phyloP scores from a whole-genome alignment of 35 echinoderm and acorn worm genomes.

The Lytechinus variegatus region DNA sequence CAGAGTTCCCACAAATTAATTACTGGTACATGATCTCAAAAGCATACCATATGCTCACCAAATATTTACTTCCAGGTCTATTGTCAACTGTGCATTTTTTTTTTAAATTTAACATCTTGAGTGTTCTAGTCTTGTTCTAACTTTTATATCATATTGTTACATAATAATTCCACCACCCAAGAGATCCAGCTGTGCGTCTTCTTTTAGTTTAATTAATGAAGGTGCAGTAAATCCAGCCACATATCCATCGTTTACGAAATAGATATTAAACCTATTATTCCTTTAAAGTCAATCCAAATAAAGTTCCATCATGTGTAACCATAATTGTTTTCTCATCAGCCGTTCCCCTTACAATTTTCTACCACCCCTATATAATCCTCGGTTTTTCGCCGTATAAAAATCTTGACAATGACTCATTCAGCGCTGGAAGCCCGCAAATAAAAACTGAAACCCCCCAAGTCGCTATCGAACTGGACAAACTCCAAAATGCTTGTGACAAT shows the following conservation, averaged over 20 bases:
- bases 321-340: not conserved
- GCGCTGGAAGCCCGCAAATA: not conserved
- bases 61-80: not conserved
- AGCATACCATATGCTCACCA: not conserved
- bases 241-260: not conserved
- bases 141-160: not conserved
- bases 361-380: not conserved
- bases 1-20: not conserved
- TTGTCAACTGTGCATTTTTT: too few relatives aligned
- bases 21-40: not conserved
- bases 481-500: not conserved
- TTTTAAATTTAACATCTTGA: too few relatives aligned
- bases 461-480: not conserved
- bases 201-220: too few relatives aligned
- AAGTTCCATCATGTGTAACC: not conserved
- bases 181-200: too few relatives aligned
- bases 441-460: slow-evolving; percentile 16
- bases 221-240: not conserved
- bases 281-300: not conserved
- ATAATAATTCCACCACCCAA: not conserved
- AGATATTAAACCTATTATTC: not conserved
- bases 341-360: not conserved
- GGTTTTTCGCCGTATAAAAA: not conserved
- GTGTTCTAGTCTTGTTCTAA: not conserved
- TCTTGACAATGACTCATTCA: slow-evolving; percentile 18